These are phyloP conservation scores for Nerophis lumbriciformis DNA, from an alignment of 2,113 vertebrate species.

Conservation along the genomic window DNA sequence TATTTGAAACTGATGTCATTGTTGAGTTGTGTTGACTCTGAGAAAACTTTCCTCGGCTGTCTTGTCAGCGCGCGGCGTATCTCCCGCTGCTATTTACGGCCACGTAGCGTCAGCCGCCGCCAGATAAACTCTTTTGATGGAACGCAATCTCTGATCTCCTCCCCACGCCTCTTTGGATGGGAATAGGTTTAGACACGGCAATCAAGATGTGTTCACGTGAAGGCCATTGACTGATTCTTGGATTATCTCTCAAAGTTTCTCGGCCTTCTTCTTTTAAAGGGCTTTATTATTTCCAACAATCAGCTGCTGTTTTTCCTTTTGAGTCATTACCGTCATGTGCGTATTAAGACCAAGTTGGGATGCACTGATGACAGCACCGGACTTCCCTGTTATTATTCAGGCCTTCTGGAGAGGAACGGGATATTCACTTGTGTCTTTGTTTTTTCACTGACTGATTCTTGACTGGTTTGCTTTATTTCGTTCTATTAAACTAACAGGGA, in stretches of 20 bases:
- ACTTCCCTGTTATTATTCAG: constrained; percentile 20
- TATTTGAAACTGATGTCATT: too few relatives aligned
- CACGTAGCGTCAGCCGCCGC: constrained; percentile 29
- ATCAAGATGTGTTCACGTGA: constrained; percentile 60
- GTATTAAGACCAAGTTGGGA: constrained; percentile 35
- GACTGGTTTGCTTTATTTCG: background rate
- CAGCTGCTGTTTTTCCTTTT: constrained; percentile 19
- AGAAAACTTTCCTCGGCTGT: constrained; percentile 3
- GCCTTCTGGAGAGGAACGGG: constrained; percentile 12
- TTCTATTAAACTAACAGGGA: constrained; percentile 2
- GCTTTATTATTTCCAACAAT: constrained; percentile 42
- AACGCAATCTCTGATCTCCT: constrained; percentile 55
- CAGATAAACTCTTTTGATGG: constrained; percentile 68
- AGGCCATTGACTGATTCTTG: constrained; percentile 60
- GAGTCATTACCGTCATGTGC: constrained; percentile 34
- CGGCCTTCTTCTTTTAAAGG: constrained; percentile 33
- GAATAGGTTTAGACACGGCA: constrained; percentile 63
- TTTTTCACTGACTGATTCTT: constrained; percentile 19
- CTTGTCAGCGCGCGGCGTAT: constrained; percentile 9
- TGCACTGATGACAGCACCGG: constrained; percentile 18
- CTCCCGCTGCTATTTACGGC: constrained; percentile 49
- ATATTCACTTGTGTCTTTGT: constrained; percentile 4
- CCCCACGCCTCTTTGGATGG: constrained; percentile 47
- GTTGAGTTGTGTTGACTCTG: background rate
- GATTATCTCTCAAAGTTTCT: constrained; percentile 58